Evolutionary conservation across 2,888 invertebrate genomes (phyloP).

Genomic region (Rhogogaster chlorosoma): DNA sequence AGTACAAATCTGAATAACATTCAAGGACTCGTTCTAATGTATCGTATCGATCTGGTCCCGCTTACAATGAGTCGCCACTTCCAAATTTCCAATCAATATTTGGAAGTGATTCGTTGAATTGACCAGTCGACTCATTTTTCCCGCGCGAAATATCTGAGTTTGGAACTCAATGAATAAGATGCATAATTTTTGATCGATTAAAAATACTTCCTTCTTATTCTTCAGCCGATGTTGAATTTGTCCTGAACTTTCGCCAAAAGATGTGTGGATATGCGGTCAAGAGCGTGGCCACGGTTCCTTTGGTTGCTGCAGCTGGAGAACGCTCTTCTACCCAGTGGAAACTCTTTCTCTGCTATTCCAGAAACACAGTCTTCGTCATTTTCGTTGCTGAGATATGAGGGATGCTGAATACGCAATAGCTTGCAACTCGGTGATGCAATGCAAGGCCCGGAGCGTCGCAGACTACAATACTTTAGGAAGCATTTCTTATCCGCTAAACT

Average conservation of each 20-base stretch:
- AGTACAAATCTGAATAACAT: neutral
- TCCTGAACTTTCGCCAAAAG: slow-evolving; percentile 15
- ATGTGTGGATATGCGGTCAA: neutral
- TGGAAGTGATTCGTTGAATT: neutral
- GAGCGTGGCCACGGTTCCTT: neutral
- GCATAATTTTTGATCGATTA: neutral
- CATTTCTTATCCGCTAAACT: slow-evolving; percentile 21
- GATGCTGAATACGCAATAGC: neutral
- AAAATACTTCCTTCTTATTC: neutral
- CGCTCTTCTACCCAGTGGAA: slow-evolving; percentile 25
- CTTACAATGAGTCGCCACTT: neutral
- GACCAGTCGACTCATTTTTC: neutral
- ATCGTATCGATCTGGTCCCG: neutral
- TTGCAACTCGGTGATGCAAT: neutral
- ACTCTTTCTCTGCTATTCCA: neutral
- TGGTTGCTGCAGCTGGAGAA: slow-evolving; percentile 25
- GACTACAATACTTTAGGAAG: slow-evolving; percentile 26
- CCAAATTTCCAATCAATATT: neutral
- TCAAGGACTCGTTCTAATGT: neutral
- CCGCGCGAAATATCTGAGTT: neutral
- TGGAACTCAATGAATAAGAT: neutral
- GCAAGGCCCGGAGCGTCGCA: slow-evolving; percentile 15
- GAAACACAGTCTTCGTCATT: neutral
- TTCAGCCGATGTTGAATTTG: slow-evolving; percentile 26
- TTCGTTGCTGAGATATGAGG: neutral